phyloP scores from a whole-genome alignment of 2,797 vertebrate species.

The Petrocephalus sullivani region DNA sequence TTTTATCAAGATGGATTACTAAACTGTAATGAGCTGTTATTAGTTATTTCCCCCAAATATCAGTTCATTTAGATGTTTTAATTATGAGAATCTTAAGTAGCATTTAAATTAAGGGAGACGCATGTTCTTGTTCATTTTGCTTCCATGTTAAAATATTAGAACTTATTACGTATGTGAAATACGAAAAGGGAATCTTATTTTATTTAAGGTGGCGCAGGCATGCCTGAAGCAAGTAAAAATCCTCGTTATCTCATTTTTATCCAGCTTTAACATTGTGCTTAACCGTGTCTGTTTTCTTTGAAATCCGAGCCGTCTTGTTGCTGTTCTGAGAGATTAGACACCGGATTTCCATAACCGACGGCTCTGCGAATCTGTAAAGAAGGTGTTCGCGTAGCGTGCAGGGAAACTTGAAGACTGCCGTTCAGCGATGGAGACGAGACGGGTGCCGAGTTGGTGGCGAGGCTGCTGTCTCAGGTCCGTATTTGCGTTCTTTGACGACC shows the following conservation, averaged over 20 bases:
- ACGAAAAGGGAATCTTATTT: background rate
- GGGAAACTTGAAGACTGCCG: background rate
- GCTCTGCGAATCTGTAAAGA: background rate
- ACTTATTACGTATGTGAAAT: background rate
- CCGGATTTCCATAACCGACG: background rate
- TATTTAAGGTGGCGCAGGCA: background rate
- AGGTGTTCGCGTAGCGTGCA: background rate
- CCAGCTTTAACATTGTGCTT: background rate
- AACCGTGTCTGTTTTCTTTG: background rate
- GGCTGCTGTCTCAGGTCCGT: background rate
- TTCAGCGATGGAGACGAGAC: background rate
- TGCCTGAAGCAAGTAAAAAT: background rate
- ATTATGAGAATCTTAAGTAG: background rate
- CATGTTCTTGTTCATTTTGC: background rate
- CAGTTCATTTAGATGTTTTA: background rate
- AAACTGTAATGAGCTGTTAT: background rate
- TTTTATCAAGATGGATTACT: background rate
- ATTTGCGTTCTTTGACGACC: background rate
- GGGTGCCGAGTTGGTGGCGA: background rate
- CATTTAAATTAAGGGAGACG: background rate
- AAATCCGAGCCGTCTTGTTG: background rate
- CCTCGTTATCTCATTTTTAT: background rate
- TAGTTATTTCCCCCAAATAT: background rate
- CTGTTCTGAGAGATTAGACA: conserved; percentile 4
- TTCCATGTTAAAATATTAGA: background rate